A percentile compares a stretch with the other conserved stretches of the same genome.
Conservation (phyloP, 2,113 vertebrate species). For the Saguinus midas region DNA sequence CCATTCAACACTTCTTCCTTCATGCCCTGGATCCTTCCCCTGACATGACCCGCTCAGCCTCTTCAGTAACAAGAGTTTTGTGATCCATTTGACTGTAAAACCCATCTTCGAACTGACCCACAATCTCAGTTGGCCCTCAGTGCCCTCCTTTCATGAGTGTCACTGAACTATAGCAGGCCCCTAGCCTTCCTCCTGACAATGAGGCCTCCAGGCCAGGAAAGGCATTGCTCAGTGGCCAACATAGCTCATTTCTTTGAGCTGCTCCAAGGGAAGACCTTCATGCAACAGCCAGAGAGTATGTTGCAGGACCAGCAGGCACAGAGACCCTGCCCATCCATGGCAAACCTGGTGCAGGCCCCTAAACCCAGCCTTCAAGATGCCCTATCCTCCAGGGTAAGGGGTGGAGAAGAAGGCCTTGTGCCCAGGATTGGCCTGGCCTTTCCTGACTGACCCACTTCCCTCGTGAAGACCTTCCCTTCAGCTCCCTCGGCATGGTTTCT, state of each 20-base stretch:
- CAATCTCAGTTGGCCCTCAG: not conserved
- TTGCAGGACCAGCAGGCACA: not conserved
- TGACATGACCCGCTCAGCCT: not conserved
- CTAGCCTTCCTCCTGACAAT: not conserved
- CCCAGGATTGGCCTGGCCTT: not conserved
- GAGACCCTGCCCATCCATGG: not conserved
- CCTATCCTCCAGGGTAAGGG: not conserved
- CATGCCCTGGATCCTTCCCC: not conserved
- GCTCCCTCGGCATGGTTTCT: not conserved
- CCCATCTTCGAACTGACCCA: not conserved
- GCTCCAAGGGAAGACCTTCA: not conserved
- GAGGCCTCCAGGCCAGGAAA: not conserved
- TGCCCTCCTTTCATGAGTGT: not conserved
- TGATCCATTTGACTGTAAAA: not conserved
- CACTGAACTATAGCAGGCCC: not conserved
- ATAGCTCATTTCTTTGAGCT: constrained; percentile 9
- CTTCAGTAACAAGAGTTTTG: not conserved
- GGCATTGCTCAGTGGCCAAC: not conserved
- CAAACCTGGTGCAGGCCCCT: not conserved
- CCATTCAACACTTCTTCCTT: not conserved
- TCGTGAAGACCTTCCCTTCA: not conserved
- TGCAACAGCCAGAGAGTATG: not conserved
- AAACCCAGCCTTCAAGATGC: not conserved
- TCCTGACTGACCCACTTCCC: not conserved
- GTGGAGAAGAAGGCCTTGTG: not conserved